These are phyloP conservation scores for Gadopsis marmoratus DNA, from an alignment of 2,797 vertebrate genomes.

Conservation along the genomic window DNA sequence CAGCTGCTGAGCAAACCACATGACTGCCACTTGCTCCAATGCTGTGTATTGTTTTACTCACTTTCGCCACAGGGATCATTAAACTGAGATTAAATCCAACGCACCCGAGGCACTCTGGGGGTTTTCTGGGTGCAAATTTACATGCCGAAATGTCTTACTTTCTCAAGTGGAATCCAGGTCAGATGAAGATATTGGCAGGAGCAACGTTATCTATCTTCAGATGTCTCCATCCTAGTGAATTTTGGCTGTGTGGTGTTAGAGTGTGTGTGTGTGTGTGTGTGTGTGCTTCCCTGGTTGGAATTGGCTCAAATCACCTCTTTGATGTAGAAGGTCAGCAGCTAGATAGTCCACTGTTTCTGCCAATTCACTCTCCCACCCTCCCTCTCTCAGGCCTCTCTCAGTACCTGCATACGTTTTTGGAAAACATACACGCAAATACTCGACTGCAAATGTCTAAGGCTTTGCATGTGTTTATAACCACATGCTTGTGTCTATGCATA, in stretches of 20 bases:
- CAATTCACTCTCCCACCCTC: slow-evolving; percentile 30
- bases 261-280: slow-evolving; percentile 1
- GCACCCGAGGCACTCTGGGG: background rate
- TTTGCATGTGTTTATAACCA: background rate
- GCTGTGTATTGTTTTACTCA: slow-evolving; percentile 13
- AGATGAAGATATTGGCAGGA: slow-evolving; percentile 50
- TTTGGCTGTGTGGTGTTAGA: slow-evolving; percentile 50
- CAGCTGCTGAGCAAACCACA: slow-evolving; percentile 2
- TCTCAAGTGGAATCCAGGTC: slow-evolving; percentile 54
- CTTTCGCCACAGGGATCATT: slow-evolving; percentile 10
- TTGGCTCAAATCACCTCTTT: slow-evolving; percentile 74
- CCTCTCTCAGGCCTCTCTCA: slow-evolving; percentile 10
- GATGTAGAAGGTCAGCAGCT: slow-evolving; percentile 78
- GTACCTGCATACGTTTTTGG: slow-evolving; percentile 23
- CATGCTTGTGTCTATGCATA: background rate
- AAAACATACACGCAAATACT: slow-evolving; percentile 11
- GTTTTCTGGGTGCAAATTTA: background rate
- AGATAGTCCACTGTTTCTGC: slow-evolving; percentile 51
- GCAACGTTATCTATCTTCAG: slow-evolving; percentile 48
- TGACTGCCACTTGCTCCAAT: background rate
- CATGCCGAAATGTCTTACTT: slow-evolving; percentile 22
- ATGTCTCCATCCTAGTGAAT: slow-evolving; percentile 38
- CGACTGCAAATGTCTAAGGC: background rate
- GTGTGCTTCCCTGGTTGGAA: slow-evolving; percentile 51
- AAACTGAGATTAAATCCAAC: slow-evolving; percentile 27